Evolutionary conservation across 2,113 vertebrate species (phyloP), one percentile per base, ranked within the genome.

Genomic region (Zosterops pallidus): DNA sequence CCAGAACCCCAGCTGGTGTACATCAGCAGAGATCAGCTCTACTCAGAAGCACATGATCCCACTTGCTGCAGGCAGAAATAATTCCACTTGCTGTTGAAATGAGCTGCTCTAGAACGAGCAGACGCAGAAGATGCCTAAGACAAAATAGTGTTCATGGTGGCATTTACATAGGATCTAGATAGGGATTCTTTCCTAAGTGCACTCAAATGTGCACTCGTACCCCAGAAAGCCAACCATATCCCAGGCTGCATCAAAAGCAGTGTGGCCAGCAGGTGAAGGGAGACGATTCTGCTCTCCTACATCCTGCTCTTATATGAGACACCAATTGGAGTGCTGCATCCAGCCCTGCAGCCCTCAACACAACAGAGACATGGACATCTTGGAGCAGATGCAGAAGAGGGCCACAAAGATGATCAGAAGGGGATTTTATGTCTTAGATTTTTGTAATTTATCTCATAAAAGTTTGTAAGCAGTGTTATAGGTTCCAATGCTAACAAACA

Each of bases 201-300:
- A 22, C 33, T 50, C 39, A 68, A 47, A 41, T 19, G 11, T 68
- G 28, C 21, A 26, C 18, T 62, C 62, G 47, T 41, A 47, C 24
- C 21, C 21, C 55, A 69, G 46, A 76, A 76, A 62, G 29, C 11
- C 52, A 52, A 2, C 12, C 5, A 5, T 13, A 22, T 14, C 19
- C 33, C 46, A 33, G 60, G 15, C 28, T 81, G 23, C 28, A 29
- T 20, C 60, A n/a, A n/a, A 46, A 47, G n/a, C 53, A 68, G 24
- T 0, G 1, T 18, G 53, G 39, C 20, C 69, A 67, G 28, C 33
- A 46, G n/a, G 29, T 2, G 0, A 0, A 39, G 62, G 6, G 28
- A 60, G 62, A 14, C 39, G n/a, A 21, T 60, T n/a, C n/a, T 75
- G 24, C 5, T 7, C 22, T 42, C 3, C 15, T 44, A 6, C 14